A percentile compares a stretch with the other conserved stretches of the same genome.
These are phyloP conservation scores for Chamaetylas fuelleborni DNA, from an alignment of 2,113 vertebrate genomes.

Conservation along the genomic window DNA sequence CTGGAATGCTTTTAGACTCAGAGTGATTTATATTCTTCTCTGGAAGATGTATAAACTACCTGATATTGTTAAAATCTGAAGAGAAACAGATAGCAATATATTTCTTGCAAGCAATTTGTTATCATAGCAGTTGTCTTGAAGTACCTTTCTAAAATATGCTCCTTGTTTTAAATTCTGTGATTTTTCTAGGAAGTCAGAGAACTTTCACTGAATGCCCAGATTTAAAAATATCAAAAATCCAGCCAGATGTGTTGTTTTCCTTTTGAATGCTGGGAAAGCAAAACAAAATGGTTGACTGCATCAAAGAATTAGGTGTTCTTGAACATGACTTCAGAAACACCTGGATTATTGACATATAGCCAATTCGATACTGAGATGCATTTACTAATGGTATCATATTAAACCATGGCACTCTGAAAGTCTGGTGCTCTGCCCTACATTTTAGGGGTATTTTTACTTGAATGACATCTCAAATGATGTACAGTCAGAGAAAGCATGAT, in stretches of 20 bases:
- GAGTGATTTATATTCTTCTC: neutral
- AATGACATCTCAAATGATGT: neutral
- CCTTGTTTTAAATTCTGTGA: neutral
- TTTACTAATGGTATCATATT: neutral
- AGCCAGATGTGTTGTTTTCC: neutral
- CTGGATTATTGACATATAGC: neutral
- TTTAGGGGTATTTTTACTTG: neutral
- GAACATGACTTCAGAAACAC: neutral
- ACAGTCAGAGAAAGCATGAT: neutral
- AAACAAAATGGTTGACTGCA: neutral
- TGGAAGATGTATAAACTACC: slow-evolving; percentile 12
- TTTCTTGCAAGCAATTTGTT: slow-evolving; percentile 14
- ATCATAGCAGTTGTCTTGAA: neutral
- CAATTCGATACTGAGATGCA: neutral
- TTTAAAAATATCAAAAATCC: neutral
- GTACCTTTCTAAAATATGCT: neutral
- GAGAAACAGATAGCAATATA: neutral
- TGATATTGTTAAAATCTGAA: neutral
- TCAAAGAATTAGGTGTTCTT: neutral
- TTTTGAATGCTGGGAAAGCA: neutral
- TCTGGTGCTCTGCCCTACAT: neutral
- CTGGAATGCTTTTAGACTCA: neutral
- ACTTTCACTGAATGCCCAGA: neutral
- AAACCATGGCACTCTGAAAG: neutral
- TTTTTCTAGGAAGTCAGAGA: neutral